These are phyloP conservation scores for Steatocranus sp. DNA, from an alignment of 2,797 vertebrate genomes.

Conservation along the genomic window DNA sequence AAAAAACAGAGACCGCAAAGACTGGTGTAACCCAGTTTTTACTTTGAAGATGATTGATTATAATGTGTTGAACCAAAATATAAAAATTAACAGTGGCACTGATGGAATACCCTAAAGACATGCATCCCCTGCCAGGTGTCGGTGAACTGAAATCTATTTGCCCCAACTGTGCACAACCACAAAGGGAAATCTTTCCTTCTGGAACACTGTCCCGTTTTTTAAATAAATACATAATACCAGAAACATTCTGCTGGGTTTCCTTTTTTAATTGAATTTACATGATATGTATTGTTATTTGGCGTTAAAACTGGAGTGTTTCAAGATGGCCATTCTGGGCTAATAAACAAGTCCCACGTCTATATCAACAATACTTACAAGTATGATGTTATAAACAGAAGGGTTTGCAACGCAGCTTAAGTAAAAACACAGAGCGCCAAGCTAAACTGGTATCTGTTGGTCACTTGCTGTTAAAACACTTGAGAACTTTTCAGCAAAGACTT, in stretches of 20 bases:
- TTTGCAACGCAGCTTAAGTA: slow-evolving; percentile 13
- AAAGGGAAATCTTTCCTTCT: not conserved
- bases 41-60: not conserved
- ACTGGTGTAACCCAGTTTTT: not conserved
- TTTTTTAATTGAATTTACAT: not conserved
- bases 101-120: not conserved
- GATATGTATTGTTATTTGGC: not conserved
- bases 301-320: not conserved
- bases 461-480: not conserved
- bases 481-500: slow-evolving; percentile 3
- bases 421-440: not conserved
- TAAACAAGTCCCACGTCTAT: not conserved
- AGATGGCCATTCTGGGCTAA: not conserved
- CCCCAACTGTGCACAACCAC: not conserved
- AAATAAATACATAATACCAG: slow-evolving; percentile 37
- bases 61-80: not conserved
- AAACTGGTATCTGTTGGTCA: not conserved
- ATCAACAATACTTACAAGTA: not conserved
- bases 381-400: not conserved
- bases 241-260: not conserved
- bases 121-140: not conserved
- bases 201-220: not conserved
- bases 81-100: not conserved
- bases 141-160: not conserved
- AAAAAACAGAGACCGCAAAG: not conserved